A percentile compares a stretch with the other conserved stretches of the same genome.
Evolutionary conservation across 2,888 invertebrate genomes (phyloP).

Genomic region (Athripsodes cinereus): DNA sequence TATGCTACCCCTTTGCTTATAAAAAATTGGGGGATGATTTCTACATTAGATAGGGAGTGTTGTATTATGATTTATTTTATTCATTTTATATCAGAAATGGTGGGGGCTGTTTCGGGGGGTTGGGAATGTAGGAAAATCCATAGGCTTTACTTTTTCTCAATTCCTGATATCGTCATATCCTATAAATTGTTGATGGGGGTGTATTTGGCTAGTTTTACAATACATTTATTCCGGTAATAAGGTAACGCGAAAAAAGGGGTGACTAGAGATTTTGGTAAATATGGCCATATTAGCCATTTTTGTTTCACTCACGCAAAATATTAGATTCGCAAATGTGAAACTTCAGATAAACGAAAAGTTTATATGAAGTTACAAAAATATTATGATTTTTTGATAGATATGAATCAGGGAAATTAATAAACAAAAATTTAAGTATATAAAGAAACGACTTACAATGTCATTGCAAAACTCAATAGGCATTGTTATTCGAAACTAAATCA

Average conservation of each 20-base stretch:
- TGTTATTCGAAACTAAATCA: no score
- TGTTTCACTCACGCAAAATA: not conserved
- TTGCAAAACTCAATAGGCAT: no score
- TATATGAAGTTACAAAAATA: no score
- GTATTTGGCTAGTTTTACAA: constrained; percentile 25
- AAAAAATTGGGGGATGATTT: not conserved
- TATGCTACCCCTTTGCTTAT: not conserved
- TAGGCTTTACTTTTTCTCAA: not conserved
- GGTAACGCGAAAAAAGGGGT: constrained; percentile 12
- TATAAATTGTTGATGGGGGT: not conserved
- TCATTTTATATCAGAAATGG: constrained; percentile 18
- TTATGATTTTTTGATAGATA: no score
- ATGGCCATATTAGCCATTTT: constrained; percentile 9
- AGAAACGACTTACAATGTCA: no score
- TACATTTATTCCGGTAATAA: constrained; percentile 27
- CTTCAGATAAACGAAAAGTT: no score
- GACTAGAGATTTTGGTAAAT: constrained; percentile 13
- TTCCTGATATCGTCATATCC: not conserved
- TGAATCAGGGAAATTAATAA: no score
- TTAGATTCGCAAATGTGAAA: no score
- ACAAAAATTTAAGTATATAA: no score
- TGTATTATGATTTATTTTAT: constrained; percentile 26
- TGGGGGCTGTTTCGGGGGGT: constrained; percentile 6
- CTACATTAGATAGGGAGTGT: constrained; percentile 10
- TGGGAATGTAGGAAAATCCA: constrained; percentile 2